A percentile compares a stretch with the other conserved stretches of the same genome.
phyloP scores from a whole-genome alignment of 2,888 invertebrate species.

The Meloe dianella region DNA sequence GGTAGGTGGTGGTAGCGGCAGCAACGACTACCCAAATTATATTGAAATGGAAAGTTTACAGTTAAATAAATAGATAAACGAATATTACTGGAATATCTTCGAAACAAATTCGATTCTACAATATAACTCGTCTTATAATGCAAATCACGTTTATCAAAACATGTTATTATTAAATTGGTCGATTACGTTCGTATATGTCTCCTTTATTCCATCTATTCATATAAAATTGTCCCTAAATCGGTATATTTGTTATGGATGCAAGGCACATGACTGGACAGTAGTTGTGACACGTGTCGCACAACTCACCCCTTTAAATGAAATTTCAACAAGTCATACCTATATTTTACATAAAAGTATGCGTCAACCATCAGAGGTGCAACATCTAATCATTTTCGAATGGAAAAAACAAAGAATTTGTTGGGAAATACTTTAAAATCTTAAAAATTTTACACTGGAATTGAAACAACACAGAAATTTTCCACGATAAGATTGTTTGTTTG shows the following conservation, averaged over 20 bases:
- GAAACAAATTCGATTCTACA: too few relatives aligned
- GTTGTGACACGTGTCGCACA: conserved; percentile 13
- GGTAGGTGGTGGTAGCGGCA: not conserved
- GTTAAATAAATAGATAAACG: not conserved
- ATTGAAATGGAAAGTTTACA: conserved; percentile 17
- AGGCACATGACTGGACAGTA: conserved; percentile 18
- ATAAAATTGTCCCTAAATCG: not conserved
- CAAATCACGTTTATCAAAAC: not conserved
- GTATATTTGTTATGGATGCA: conserved; percentile 21
- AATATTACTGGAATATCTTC: too few relatives aligned
- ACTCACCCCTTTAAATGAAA: conserved; percentile 21
- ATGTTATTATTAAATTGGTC: not conserved
- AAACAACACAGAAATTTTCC: not conserved
- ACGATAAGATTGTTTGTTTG: not conserved
- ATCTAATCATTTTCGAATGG: not conserved
- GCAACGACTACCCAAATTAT: conserved; percentile 10
- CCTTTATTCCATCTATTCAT: not conserved
- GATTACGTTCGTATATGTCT: not conserved
- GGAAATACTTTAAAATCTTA: not conserved
- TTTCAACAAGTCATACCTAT: conserved; percentile 13
- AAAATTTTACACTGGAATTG: not conserved
- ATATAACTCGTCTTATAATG: not conserved
- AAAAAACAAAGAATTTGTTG: not conserved
- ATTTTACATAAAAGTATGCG: conserved; percentile 21
- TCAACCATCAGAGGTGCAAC: not conserved